These are phyloP conservation scores for Bombus confusus DNA, from an alignment of 1,140 invertebrate species.

Conservation along the genomic window DNA sequence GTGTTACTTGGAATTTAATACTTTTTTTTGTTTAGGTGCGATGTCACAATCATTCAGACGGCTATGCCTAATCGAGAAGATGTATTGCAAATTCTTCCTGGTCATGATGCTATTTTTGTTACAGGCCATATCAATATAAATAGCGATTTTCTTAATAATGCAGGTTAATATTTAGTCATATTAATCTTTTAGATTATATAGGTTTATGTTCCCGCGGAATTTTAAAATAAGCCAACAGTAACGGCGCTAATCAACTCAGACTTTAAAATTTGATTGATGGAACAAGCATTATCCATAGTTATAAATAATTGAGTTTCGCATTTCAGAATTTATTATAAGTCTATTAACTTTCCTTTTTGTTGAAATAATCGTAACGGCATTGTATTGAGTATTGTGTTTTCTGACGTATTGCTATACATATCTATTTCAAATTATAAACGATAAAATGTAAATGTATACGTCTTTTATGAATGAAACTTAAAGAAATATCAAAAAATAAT, in stretches of 20 bases:
- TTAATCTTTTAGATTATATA: neutral
- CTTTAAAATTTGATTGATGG: neutral
- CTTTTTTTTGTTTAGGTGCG: constrained; percentile 63
- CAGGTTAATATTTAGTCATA: constrained; percentile 65
- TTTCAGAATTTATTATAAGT: neutral
- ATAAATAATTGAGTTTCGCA: neutral
- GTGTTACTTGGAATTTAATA: neutral
- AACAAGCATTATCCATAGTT: neutral
- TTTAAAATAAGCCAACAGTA: neutral
- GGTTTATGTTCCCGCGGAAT: neutral
- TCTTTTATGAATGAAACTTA: neutral
- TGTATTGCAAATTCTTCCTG: constrained; percentile 70
- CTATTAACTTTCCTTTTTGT: neutral
- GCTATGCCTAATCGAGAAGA: constrained; percentile 52
- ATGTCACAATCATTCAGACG: constrained; percentile 72
- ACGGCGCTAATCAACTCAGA: neutral
- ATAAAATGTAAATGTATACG: neutral
- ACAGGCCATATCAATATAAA: constrained; percentile 66
- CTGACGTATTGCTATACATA: no score
- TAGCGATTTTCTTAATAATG: constrained; percentile 72
- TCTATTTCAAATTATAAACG: no score
- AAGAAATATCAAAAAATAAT: neutral
- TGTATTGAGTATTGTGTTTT: neutral
- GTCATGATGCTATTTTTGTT: constrained; percentile 75
- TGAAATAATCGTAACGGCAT: neutral